These are phyloP conservation scores for Callipepla californica DNA, from an alignment of 2,113 vertebrate species.

Conservation along the genomic window DNA sequence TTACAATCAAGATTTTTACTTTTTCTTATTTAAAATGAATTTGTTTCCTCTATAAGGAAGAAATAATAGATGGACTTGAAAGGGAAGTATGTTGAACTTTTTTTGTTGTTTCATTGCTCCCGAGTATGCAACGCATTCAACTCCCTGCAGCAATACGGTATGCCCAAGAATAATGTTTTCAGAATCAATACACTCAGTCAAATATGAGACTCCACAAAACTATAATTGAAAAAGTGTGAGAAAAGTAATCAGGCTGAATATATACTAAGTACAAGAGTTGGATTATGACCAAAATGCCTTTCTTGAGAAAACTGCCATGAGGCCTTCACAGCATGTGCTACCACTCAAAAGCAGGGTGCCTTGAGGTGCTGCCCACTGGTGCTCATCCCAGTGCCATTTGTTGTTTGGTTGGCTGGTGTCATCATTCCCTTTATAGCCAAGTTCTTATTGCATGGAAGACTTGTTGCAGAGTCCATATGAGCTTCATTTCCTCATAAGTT, in stretches of 20 bases:
- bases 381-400: neutral
- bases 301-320: neutral
- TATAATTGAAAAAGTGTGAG: slow-evolving; percentile 48
- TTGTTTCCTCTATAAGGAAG: slow-evolving; percentile 11
- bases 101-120: slow-evolving; percentile 24
- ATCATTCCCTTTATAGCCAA: neutral
- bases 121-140: neutral
- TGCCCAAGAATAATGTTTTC: slow-evolving; percentile 53
- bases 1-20: slow-evolving; percentile 26
- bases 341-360: neutral
- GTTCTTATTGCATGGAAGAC: neutral
- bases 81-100: neutral
- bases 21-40: slow-evolving; percentile 15
- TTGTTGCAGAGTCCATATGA: neutral
- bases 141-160: slow-evolving; percentile 54
- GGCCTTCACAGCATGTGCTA: neutral
- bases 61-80: slow-evolving; percentile 29
- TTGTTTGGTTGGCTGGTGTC: neutral
- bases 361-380: neutral
- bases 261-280: slow-evolving; percentile 31
- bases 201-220: slow-evolving; percentile 35
- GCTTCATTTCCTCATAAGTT: neutral
- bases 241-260: slow-evolving; percentile 41
- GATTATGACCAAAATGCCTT: neutral
- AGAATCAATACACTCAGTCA: slow-evolving; percentile 37